Evolutionary conservation across 2,888 invertebrate genomes (phyloP).

Genomic region (Leptodirus hochenwartii): DNA sequence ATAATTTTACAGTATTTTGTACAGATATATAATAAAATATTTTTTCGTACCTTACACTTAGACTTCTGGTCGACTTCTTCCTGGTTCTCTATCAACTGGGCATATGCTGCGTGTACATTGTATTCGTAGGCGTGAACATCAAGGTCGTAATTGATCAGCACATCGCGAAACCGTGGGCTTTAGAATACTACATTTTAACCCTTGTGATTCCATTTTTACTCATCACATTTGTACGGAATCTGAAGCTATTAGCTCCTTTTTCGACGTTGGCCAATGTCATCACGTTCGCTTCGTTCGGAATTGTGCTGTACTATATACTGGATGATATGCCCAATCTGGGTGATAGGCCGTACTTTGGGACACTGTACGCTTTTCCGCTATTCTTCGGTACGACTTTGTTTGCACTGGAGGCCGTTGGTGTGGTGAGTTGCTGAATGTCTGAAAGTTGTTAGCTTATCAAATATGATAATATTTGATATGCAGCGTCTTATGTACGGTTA

Average conservation of each 20-base stretch:
- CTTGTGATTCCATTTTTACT: conserved; percentile 45
- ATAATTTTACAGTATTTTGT: too few relatives aligned
- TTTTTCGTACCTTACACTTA: too few relatives aligned
- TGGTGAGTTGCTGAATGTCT: conserved; percentile 37
- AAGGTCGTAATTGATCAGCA: conserved; percentile 22
- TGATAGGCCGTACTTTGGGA: conserved; percentile 43
- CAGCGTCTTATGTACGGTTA: too few relatives aligned
- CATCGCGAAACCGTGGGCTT: conserved; percentile 13
- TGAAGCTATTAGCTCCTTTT: conserved; percentile 77
- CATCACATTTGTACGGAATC: conserved; percentile 66
- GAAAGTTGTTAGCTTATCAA: background rate
- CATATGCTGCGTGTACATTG: conserved; percentile 86
- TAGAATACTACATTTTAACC: conserved; percentile 20
- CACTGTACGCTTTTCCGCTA: conserved; percentile 56
- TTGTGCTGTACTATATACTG: conserved; percentile 75
- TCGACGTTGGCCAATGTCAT: conserved; percentile 77
- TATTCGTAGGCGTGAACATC: conserved; percentile 24
- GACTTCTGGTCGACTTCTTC: conserved; percentile 27
- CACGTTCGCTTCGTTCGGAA: conserved; percentile 65
- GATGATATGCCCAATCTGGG: conserved; percentile 46
- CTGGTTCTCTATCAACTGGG: conserved; percentile 83
- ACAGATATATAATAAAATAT: too few relatives aligned
- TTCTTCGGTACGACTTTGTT: conserved; percentile 94
- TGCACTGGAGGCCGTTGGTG: conserved; percentile 88
- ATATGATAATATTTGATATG: conserved; percentile 1